Evolutionary conservation across 2,888 invertebrate species (phyloP), one percentile per base, ranked within the genome.

Genomic region (Himalopsyche japonica): DNA sequence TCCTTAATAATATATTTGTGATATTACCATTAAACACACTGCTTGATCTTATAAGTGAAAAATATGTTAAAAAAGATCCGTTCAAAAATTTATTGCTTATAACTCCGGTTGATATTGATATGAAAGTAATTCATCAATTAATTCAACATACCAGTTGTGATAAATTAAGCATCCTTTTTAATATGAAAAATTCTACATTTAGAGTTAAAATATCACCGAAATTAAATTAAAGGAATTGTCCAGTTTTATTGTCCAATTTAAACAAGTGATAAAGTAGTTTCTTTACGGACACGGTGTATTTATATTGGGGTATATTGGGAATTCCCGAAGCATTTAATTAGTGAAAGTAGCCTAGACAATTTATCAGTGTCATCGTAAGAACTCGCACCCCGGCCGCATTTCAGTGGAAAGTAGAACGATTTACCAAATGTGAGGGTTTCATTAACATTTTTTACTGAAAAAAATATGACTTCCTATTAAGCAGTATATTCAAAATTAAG

Each of bases 291-390:
- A 48, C 0, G 47, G 80, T 80, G 49, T 80, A 48, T 48, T 32
- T 49, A 47, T 70, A 70, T 70, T 34, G 70, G 24, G 47, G 70
- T 70, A 30, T 70, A 70, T 70, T 70, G 70, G 70, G 70, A 70
- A 70, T 70, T 27, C 37, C 76, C 70, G 79, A 76, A 78, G 82
- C 82, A 82, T 84, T 84, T 84, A 79, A 84, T 79, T 84, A 79
- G 70, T 24, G 82, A 79, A 84, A 84, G 84, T 84, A 82, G 79
- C 49, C 34, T 24, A 43, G 24, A 76, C 79, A 48, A 84, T 84
- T 84, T 84, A 49, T 84, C 84, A 84, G 84, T 82, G 82, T 79
- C 84, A 79, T 82, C 79, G 82, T 32, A 76, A 24, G 64, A 64
- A 24, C 64, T 64, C 70, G 4, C 30, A 27, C 27, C 12, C 15